Percentiles rank a stretch among this genome's conserved stretches.
Conservation (phyloP, 2,797 vertebrate genomes). For the Anabas testudineus region DNA sequence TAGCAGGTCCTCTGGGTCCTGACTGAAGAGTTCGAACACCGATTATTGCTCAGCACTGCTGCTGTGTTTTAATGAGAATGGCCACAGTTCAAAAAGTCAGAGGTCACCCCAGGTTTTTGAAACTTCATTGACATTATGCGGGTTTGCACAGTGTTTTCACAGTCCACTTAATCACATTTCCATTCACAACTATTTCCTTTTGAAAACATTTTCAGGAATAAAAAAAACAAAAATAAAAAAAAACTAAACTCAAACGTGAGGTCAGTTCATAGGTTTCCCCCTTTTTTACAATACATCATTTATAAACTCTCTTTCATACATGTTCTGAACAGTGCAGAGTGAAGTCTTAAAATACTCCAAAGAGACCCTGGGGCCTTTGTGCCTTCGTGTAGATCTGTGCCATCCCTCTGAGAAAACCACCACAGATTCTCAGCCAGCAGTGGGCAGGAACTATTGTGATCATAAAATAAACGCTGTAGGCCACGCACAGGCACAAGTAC, state of each 20-base stretch:
- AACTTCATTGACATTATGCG: slow-evolving; percentile 26
- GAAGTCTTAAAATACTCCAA: slow-evolving; percentile 47
- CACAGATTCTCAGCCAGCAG: slow-evolving; percentile 51
- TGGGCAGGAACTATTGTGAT: slow-evolving; percentile 41
- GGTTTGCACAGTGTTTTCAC: slow-evolving; percentile 5
- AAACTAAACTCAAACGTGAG: neutral
- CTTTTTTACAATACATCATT: slow-evolving; percentile 13
- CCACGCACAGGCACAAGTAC: slow-evolving; percentile 30
- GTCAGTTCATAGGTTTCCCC: neutral
- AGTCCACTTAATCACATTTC: neutral
- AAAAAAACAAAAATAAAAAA: neutral
- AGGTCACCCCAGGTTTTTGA: slow-evolving; percentile 5
- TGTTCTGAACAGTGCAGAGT: slow-evolving; percentile 25
- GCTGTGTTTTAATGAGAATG: slow-evolving; percentile 20
- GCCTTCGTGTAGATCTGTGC: slow-evolving; percentile 62
- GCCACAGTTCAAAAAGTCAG: slow-evolving; percentile 17
- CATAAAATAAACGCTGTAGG: slow-evolving; percentile 45
- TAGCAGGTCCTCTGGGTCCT: slow-evolving; percentile 27
- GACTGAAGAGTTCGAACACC: slow-evolving; percentile 35
- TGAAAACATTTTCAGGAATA: slow-evolving; percentile 3
- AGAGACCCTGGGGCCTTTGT: slow-evolving; percentile 29
- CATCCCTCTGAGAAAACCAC: slow-evolving; percentile 58
- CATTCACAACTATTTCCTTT: neutral
- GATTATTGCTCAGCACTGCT: slow-evolving; percentile 44
- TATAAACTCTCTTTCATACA: slow-evolving; percentile 3